These are phyloP conservation scores for Chironex yamaguchii DNA, from an alignment of 30 jellyfish, hydroid and myxozoan species.

Conservation along the genomic window DNA sequence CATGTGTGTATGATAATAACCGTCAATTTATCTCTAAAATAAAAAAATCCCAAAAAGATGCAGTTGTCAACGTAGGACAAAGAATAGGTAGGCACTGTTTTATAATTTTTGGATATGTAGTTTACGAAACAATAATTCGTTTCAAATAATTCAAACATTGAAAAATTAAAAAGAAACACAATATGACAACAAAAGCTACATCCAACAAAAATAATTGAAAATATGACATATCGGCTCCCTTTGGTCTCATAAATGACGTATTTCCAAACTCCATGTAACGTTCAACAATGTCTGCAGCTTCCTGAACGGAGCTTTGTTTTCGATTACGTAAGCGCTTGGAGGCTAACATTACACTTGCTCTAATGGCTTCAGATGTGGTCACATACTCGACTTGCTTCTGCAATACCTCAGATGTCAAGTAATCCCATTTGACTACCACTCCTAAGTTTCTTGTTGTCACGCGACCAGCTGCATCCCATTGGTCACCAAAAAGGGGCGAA, in stretches of 20 bases:
- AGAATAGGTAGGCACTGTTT: too few species aligned
- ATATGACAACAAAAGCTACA: too few species aligned
- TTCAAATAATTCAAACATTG: too few species aligned
- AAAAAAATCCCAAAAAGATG: too few species aligned
- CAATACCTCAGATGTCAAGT: background rate
- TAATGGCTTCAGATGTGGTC: background rate
- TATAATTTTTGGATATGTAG: too few species aligned
- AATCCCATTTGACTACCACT: background rate
- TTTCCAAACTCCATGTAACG: conserved; percentile 12
- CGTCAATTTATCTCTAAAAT: too few species aligned
- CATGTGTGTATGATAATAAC: too few species aligned
- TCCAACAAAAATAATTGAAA: background rate
- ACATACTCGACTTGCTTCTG: background rate
- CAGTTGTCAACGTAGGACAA: too few species aligned
- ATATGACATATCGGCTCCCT: background rate
- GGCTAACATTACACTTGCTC: background rate
- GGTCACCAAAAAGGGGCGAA: conserved; percentile 72
- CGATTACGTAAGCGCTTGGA: conserved; percentile 39
- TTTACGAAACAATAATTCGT: too few species aligned
- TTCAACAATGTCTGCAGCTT: conserved; percentile 57
- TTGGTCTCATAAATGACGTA: conserved; percentile 37
- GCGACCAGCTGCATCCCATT: conserved; percentile 59
- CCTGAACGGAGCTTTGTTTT: conserved; percentile 8
- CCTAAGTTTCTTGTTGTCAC: conserved; percentile 41
- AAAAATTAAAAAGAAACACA: too few species aligned